Evolutionary conservation across 2,888 invertebrate species (phyloP).

Genomic region (Spatulosminthurus flaviceps): DNA sequence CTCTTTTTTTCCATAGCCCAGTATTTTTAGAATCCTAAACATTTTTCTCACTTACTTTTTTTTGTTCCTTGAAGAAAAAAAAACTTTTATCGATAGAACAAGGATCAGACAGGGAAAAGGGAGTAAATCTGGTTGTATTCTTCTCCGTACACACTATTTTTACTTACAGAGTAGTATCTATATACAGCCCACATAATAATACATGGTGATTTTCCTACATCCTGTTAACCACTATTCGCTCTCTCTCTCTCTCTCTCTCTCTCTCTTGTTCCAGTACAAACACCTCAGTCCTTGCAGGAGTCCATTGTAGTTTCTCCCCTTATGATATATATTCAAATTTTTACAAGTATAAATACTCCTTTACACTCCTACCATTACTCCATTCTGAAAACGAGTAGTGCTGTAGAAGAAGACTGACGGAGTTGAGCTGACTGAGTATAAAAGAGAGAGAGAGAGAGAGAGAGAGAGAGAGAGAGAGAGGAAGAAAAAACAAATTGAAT

Average conservation of each 20-base stretch:
- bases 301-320: neutral
- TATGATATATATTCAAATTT: neutral
- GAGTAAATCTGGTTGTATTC: conserved; percentile 33
- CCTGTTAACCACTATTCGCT: no score
- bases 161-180: no score
- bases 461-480: no score
- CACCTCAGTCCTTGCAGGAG: neutral
- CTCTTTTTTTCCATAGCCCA: neutral
- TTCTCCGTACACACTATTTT: neutral
- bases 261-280: no score
- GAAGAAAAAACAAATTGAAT: conserved; percentile 9
- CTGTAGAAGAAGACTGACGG: no score
- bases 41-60: neutral
- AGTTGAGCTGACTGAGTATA: no score
- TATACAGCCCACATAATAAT: no score
- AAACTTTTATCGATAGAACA: conserved; percentile 30
- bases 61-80: neutral
- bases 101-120: neutral
- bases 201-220: no score
- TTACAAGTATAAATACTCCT: neutral
- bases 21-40: conserved; percentile 40
- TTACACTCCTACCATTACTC: no score
- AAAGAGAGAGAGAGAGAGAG: no score
- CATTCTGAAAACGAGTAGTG: no score
- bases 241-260: no score